phyloP scores from a whole-genome alignment of 2,888 invertebrate genomes.

The Lymantria dispar region DNA sequence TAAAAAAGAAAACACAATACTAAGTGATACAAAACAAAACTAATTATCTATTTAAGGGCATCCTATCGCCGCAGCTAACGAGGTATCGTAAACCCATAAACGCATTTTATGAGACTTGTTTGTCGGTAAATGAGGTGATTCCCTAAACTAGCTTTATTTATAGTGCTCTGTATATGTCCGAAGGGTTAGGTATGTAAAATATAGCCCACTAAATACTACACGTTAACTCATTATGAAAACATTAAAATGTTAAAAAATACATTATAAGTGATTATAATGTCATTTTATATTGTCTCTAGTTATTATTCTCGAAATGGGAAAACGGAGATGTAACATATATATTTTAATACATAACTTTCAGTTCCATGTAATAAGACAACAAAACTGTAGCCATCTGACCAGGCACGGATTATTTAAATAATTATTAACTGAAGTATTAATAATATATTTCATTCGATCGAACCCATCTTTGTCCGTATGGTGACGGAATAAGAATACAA shows the following conservation, averaged over 20 bases:
- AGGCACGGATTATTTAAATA: too few relatives aligned
- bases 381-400: too few relatives aligned
- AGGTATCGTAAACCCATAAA: conserved; percentile 74
- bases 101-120: conserved; percentile 56
- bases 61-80: conserved; percentile 71
- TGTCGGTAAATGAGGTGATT: conserved; percentile 61
- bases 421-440: too few relatives aligned
- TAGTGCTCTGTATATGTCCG: conserved; percentile 37
- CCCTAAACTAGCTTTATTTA: conserved; percentile 67
- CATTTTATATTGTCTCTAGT: too few relatives aligned
- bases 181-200: conserved; percentile 49
- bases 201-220: conserved; percentile 61
- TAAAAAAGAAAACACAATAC: conserved; percentile 41
- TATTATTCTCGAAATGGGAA: too few relatives aligned
- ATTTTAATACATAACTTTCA: too few relatives aligned
- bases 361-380: too few relatives aligned
- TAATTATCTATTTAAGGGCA: conserved; percentile 74
- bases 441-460: too few relatives aligned
- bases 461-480: too few relatives aligned
- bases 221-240: conserved; percentile 47
- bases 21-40: conserved; percentile 58
- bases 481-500: too few relatives aligned
- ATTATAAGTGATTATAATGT: neutral
- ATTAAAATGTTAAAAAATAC: conserved; percentile 23
- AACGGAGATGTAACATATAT: too few relatives aligned